These are phyloP conservation scores for Ageneiosus marmoratus DNA, from an alignment of 2,113 vertebrate species.

Conservation along the genomic window DNA sequence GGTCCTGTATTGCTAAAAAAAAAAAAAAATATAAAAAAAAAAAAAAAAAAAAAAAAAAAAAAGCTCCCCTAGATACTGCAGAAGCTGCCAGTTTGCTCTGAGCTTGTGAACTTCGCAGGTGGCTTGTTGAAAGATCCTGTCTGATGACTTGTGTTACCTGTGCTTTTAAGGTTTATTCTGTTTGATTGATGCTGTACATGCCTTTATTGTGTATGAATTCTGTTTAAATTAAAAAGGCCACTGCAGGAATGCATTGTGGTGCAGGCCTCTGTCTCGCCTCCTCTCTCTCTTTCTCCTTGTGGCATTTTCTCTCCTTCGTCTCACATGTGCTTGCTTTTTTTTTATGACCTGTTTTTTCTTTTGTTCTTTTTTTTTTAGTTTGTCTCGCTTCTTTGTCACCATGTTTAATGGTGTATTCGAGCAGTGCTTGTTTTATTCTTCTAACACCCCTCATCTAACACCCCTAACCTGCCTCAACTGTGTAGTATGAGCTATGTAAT, in stretches of 20 bases:
- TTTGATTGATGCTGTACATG: constrained; percentile 64
- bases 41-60: not conserved
- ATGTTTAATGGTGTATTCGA: not conserved
- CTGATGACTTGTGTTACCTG: constrained; percentile 59
- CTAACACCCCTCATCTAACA: constrained; percentile 2
- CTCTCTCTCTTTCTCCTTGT: constrained; percentile 49
- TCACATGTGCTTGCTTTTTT: constrained; percentile 70
- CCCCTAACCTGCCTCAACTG: not conserved
- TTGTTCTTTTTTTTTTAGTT: constrained; percentile 33
- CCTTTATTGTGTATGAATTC: constrained; percentile 66
- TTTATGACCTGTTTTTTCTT: constrained; percentile 75
- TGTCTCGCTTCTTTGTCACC: constrained; percentile 40
- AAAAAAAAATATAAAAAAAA: not conserved
- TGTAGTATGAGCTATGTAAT: not conserved
- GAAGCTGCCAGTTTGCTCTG: constrained; percentile 36
- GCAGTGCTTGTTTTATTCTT: not conserved
- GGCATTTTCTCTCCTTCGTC: constrained; percentile 62
- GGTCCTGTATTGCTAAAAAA: constrained; percentile 19
- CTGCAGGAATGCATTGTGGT: constrained; percentile 47
- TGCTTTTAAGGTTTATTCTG: constrained; percentile 61
- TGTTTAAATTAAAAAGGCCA: constrained; percentile 59
- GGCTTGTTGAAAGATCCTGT: constrained; percentile 58
- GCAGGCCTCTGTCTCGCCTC: constrained; percentile 7
- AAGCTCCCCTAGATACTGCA: constrained; percentile 45
- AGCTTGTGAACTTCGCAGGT: constrained; percentile 64